These are phyloP conservation scores for Orius insidiosus DNA, from an alignment of 1,140 invertebrate species.

Conservation along the genomic window DNA sequence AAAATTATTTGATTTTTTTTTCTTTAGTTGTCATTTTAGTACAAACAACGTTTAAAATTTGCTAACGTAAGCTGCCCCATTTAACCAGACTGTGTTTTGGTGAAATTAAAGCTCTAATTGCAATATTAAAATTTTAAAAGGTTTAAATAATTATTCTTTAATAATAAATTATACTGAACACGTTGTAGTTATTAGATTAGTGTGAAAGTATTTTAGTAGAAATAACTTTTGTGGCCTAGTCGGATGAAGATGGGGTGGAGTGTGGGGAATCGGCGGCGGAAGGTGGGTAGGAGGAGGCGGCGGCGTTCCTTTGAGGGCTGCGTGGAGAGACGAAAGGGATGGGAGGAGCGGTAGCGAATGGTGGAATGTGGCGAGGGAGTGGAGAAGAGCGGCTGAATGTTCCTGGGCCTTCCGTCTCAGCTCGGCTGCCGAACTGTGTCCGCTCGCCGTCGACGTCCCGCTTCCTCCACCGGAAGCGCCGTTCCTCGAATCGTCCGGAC, in stretches of 20 bases:
- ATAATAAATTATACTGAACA: too few relatives aligned
- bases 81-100: too few relatives aligned
- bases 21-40: too few relatives aligned
- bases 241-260: not conserved
- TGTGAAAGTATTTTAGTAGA: too few relatives aligned
- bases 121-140: too few relatives aligned
- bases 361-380: constrained; percentile 37
- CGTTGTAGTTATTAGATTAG: too few relatives aligned
- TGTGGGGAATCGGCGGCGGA: constrained; percentile 14
- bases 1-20: too few relatives aligned
- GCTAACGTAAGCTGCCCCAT: too few relatives aligned
- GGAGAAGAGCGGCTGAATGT: constrained; percentile 67
- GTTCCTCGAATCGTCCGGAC: constrained; percentile 42
- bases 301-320: constrained; percentile 19
- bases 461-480: constrained; percentile 20
- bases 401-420: constrained; percentile 75
- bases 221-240: not conserved
- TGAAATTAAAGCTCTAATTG: too few relatives aligned
- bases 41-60: too few relatives aligned
- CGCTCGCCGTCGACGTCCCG: constrained; percentile 19
- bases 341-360: constrained; percentile 23
- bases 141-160: too few relatives aligned
- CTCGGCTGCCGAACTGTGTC: constrained; percentile 71
- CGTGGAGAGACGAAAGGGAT: constrained; percentile 21
- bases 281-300: constrained; percentile 15